phyloP scores from a whole-genome alignment of 2,888 invertebrate genomes.

The Phlogophora meticulosa region DNA sequence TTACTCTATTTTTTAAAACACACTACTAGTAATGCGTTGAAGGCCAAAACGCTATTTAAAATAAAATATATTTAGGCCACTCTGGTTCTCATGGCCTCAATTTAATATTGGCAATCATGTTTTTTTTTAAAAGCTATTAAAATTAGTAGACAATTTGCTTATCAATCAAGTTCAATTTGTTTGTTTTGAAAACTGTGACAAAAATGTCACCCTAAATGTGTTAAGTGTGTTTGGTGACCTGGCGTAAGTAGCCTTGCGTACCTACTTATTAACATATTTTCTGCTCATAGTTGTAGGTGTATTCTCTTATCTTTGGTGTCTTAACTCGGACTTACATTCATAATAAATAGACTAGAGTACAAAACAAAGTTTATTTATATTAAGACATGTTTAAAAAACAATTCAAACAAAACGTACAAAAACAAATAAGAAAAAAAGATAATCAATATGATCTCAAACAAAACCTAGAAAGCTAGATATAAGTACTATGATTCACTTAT shows the following conservation, averaged over 20 bases:
- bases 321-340: conserved; percentile 20
- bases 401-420: conserved; percentile 14
- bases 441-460: conserved; percentile 8
- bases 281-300: not conserved
- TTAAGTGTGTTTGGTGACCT: not conserved
- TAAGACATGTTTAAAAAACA: conserved; percentile 3
- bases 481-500: conserved; percentile 14
- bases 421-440: conserved; percentile 1
- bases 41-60: too few species aligned
- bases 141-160: conserved; percentile 28
- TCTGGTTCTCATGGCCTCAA: too few species aligned
- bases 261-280: conserved; percentile 2
- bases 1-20: too few species aligned
- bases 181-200: not conserved
- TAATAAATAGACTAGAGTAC: conserved; percentile 47
- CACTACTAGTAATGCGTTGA: too few species aligned
- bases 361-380: conserved; percentile 51
- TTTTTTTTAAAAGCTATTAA: too few species aligned
- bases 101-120: too few species aligned
- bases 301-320: conserved; percentile 26
- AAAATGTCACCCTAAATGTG: not conserved
- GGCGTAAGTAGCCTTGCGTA: not conserved
- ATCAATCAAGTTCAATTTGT: conserved; percentile 17
- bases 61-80: too few species aligned
- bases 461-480: conserved; percentile 3